Evolutionary conservation across 2,113 vertebrate genomes (phyloP).

Genomic region (Salvelinus fontinalis): DNA sequence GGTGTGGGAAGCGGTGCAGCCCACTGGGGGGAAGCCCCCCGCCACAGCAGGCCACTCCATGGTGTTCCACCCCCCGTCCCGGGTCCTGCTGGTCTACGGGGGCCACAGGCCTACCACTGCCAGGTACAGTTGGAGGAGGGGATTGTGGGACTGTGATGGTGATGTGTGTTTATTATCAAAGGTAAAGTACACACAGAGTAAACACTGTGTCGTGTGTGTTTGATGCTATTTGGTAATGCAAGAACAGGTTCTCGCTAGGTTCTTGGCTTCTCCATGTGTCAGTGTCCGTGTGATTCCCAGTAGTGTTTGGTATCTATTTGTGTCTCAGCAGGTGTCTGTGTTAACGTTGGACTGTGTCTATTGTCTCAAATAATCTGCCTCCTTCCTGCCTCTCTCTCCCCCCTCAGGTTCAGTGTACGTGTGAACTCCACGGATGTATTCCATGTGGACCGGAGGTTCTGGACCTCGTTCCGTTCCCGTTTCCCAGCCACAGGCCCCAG

Average conservation of each 20-base stretch:
- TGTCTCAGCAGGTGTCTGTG: background rate
- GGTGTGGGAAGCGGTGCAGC: constrained; percentile 81
- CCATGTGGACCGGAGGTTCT: constrained; percentile 84
- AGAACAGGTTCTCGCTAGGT: background rate
- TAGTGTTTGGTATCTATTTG: constrained; percentile 1
- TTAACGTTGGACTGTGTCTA: background rate
- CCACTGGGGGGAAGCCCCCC: constrained; percentile 84
- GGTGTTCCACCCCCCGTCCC: constrained; percentile 85
- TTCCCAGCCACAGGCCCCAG: constrained; percentile 84
- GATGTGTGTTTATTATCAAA: background rate
- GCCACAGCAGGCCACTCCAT: constrained; percentile 89
- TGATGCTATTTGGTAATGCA: too few relatives aligned
- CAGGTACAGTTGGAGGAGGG: constrained; percentile 65
- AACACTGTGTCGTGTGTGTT: background rate
- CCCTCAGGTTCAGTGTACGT: constrained; percentile 82
- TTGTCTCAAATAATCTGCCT: background rate
- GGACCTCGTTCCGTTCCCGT: constrained; percentile 85
- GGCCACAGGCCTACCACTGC: constrained; percentile 89
- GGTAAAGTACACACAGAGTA: background rate
- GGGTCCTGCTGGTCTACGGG: constrained; percentile 84
- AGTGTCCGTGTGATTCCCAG: background rate
- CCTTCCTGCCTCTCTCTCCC: background rate
- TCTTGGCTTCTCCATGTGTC: background rate
- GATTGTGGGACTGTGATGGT: background rate
- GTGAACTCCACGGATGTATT: constrained; percentile 87